Evolutionary conservation across 2,113 vertebrate genomes (phyloP), one percentile per base, ranked within the genome.

Genomic region (Hystrix brachyura): DNA sequence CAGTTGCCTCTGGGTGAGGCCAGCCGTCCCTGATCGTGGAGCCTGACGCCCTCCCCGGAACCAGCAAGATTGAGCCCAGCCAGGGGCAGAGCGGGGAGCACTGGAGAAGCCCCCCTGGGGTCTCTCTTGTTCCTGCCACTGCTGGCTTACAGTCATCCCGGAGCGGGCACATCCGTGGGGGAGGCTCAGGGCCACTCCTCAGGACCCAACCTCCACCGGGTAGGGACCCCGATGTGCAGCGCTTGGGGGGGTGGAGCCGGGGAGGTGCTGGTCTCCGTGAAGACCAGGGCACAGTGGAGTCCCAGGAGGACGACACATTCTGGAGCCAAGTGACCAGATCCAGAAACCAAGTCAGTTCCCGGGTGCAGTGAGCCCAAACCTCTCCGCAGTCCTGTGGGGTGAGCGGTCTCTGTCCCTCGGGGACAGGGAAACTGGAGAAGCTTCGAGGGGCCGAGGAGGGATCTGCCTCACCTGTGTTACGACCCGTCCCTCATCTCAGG

Each of bases 401-500:
- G 17, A 32, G 34, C n/a, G 4, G 13, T 3, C 21, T 34, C 67
- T 85, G 32, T 27, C 19, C 79, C 76, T 11, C 3, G 2, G 46
- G 46, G 57, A 27, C 11, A 8, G n/a, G n/a, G n/a, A n/a, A 48
- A 55, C 21, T 8, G 29, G 74, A 32, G 53, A 60, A 25, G 7
- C 69, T 10, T 8, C 34, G 27, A 53, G 38, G 29, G 46, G 7
- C 55, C 0, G 21, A 25, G 51, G 81, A 62, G 9, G 67, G 14
- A 13, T 12, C 0, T 9, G n/a, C 10, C 46, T 17, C 59, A 23
- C 32, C 38, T 11, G n/a, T 1, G 0, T 60, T 6, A 34, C 18
- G 15, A 4, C 19, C 65, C 7, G 17, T 2, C 18, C 32, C 57
- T 79, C 72, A 67, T 7, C n/a, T 59, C 18, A 34, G 34, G 84